phyloP scores from a whole-genome alignment of 53 echinoderm and acorn worm genomes.

The Antedon mediterranea region DNA sequence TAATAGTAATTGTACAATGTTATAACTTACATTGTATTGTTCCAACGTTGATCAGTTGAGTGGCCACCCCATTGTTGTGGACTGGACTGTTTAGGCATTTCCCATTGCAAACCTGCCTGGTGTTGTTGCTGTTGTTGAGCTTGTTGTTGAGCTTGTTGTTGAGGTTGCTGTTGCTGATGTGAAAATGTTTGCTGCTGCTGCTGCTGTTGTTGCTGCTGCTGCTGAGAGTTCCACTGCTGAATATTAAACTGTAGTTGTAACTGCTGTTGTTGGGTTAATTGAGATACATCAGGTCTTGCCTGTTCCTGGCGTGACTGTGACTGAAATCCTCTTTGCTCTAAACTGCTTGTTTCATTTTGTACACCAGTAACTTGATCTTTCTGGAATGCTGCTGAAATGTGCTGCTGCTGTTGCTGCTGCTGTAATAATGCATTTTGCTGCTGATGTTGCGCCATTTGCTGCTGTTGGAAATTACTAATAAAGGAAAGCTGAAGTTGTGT shows the following conservation, averaged over 20 bases:
- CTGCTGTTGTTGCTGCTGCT: constrained; percentile 1
- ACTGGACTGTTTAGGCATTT: neutral
- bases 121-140: constrained; percentile 4
- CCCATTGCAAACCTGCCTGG: neutral
- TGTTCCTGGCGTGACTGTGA: constrained; percentile 4
- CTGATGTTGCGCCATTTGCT: constrained; percentile 1
- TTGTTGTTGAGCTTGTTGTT: neutral
- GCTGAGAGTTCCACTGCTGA: neutral
- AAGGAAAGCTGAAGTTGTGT: neutral
- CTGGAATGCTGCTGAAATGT: neutral
- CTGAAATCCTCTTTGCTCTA: neutral
- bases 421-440: neutral
- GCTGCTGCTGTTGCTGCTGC: constrained; percentile 2
- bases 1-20: no score
- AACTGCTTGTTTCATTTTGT: neutral
- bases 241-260: neutral
- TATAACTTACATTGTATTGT: neutral
- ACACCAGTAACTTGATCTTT: neutral
- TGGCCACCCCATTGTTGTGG: constrained; percentile 4
- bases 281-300: neutral
- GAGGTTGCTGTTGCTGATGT: constrained; percentile 4
- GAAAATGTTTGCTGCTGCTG: neutral
- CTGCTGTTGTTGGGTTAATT: neutral
- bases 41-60: neutral
- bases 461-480: neutral